Base-by-base conservation (phyloP, 1,140 invertebrate species). In the Melitaea cinxia region DNA sequence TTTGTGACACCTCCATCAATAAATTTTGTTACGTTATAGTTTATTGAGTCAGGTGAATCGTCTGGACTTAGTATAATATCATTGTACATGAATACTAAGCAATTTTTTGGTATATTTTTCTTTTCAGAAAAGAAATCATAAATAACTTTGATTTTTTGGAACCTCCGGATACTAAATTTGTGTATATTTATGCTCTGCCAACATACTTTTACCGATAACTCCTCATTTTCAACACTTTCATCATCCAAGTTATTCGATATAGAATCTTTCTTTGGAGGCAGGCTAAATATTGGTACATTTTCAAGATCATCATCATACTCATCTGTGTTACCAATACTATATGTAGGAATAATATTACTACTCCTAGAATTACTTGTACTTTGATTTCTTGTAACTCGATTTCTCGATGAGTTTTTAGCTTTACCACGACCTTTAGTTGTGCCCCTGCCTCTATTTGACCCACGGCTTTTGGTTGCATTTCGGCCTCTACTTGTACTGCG, bases 11-110 rank as follows among this genome's bases (percentile, higher is more conserved):
- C 87, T 0, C 87, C 85, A 2, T 88, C 85, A 12, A 89, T 89
- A 65, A 89, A 87, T 24, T 86, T 87, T 4, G 67, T 75, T 14
- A 88, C 83, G 33, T 64, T 87, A 47, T 89, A 89, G 2, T 75
- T 54, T 33, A 89, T 87, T 0, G 75, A 68, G 4, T 85, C 82
- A 0, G 87, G 87, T 4, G 83, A 83, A 53, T 89, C 82, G 4
- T 83, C 73, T 0, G 66, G 65, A 24, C 72, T 79, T 4, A 90
- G 39, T 42, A 86, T 86, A 12, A 45, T 74, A 63, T 81, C 77
- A 19, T 88, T 82, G 50, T 82, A 88, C 4, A 67, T 81, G 15
- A 89, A 83, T 1, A 87, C 65, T 7, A 89, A 49, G 30, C 80
- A 80, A 10, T 83, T 69, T 10, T 67, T 15, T 53, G 58, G 59